A percentile compares a stretch with the other conserved stretches of the same genome.
These are phyloP conservation scores for Tridacna crocea DNA, from an alignment of 2,888 invertebrate genomes.

Conservation along the genomic window DNA sequence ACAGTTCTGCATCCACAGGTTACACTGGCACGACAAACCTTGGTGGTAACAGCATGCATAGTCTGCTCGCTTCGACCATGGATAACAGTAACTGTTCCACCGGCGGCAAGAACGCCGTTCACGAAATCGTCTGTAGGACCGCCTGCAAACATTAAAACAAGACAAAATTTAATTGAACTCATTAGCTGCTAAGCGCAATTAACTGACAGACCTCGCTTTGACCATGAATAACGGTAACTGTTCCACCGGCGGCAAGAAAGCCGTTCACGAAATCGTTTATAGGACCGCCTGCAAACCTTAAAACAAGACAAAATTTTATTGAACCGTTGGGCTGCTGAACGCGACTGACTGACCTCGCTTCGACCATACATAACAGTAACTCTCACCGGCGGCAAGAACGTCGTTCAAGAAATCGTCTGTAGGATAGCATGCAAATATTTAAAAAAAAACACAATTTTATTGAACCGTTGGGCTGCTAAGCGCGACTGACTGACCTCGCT, in stretches of 20 bases:
- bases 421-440: slow-evolving; percentile 49
- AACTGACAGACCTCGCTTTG: too few relatives aligned
- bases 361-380: slow-evolving; percentile 71
- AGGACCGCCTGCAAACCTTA: slow-evolving; percentile 46
- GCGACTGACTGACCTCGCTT: too few relatives aligned
- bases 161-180: not conserved
- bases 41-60: slow-evolving; percentile 58
- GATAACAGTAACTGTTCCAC: slow-evolving; percentile 71
- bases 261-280: slow-evolving; percentile 31
- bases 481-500: too few relatives aligned
- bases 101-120: slow-evolving; percentile 53
- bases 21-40: slow-evolving; percentile 69
- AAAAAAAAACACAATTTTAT: not conserved
- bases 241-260: slow-evolving; percentile 66
- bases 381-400: slow-evolving; percentile 63
- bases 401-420: slow-evolving; percentile 29
- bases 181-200: too few relatives aligned
- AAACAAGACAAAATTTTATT: not conserved
- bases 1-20: slow-evolving; percentile 75
- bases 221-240: slow-evolving; percentile 71
- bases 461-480: too few relatives aligned
- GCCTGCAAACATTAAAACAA: slow-evolving; percentile 40
- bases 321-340: too few relatives aligned
- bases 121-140: slow-evolving; percentile 32
- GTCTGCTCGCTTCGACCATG: slow-evolving; percentile 65